A percentile compares a stretch with the other conserved stretches of the same genome.
Evolutionary conservation across 2,113 vertebrate species (phyloP).

Genomic region (Myodes glareolus): DNA sequence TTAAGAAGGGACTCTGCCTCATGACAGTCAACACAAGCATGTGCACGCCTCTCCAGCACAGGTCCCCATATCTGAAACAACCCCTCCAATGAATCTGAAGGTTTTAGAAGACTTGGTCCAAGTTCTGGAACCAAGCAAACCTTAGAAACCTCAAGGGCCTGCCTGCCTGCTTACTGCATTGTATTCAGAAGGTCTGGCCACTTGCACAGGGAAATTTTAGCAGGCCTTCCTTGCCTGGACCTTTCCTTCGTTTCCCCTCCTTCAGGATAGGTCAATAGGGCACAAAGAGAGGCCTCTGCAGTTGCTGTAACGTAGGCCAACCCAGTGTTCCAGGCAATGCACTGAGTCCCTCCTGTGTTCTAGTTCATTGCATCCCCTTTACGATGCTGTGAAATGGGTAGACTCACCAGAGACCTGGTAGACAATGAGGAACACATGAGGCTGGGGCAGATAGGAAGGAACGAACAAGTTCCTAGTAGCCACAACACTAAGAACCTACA

Average conservation of each 20-base stretch:
- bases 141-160: neutral
- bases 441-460: neutral
- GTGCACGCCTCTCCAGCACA: accelerated
- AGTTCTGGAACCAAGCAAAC: neutral
- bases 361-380: neutral
- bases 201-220: neutral
- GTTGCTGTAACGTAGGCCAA: accelerated
- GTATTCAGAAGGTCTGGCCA: neutral
- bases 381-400: accelerated
- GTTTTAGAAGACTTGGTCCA: neutral
- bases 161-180: too few relatives aligned
- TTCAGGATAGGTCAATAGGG: neutral
- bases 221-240: accelerated
- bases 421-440: too few relatives aligned
- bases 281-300: neutral
- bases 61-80: neutral
- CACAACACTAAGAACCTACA: neutral
- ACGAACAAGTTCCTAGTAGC: neutral
- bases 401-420: accelerated
- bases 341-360: neutral
- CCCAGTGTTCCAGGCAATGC: accelerated
- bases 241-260: neutral
- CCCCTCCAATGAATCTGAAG: neutral
- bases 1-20: neutral
- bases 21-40: neutral